phyloP scores from a whole-genome alignment of 2,113 vertebrate genomes.

The Rhea americana region DNA sequence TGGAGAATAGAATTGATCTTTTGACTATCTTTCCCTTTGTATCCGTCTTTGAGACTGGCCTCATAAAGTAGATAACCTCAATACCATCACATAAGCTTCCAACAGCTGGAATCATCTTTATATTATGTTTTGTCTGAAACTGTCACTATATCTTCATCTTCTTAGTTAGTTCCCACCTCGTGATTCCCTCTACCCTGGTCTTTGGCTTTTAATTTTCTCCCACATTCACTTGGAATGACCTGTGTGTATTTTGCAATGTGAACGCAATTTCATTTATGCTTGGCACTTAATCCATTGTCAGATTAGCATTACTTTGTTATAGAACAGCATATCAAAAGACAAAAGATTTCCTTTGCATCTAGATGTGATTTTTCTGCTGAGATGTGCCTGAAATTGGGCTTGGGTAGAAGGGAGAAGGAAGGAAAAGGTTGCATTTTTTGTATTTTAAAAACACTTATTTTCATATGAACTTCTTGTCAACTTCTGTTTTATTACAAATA shows the following conservation, averaged over 20 bases:
- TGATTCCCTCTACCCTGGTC: background rate
- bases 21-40: constrained; percentile 32
- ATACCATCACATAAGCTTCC: background rate
- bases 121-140: constrained; percentile 4
- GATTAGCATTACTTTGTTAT: background rate
- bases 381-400: background rate
- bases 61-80: background rate
- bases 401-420: no score
- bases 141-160: background rate
- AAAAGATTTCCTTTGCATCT: background rate
- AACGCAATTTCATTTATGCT: background rate
- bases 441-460: background rate
- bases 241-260: background rate
- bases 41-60: background rate
- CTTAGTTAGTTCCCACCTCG: background rate
- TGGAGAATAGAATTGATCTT: constrained; percentile 27
- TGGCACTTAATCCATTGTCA: background rate
- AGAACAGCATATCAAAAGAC: background rate
- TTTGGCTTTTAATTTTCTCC: background rate
- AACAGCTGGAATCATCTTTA: background rate
- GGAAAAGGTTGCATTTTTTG: background rate
- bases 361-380: background rate
- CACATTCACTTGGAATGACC: background rate
- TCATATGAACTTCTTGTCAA: background rate
- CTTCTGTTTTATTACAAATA: background rate